Percentiles rank a stretch among this genome's conserved stretches.
These are phyloP conservation scores for Carassius auratus DNA, from an alignment of 2,113 vertebrate genomes.

Conservation along the genomic window DNA sequence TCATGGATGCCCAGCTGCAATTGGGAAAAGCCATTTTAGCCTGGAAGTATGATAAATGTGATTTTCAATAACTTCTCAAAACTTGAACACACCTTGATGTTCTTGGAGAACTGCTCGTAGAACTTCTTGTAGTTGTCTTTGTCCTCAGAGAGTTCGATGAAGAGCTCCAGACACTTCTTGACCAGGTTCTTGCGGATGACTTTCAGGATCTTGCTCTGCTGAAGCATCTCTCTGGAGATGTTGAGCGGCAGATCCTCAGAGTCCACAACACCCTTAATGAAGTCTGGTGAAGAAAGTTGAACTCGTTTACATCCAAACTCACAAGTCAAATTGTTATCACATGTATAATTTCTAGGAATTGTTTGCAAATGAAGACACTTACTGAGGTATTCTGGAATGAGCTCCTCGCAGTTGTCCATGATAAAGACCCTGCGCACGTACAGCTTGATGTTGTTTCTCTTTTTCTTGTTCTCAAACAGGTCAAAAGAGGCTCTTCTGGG, in stretches of 20 bases:
- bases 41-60: not conserved
- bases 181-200: slow-evolving; percentile 97
- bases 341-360: not conserved
- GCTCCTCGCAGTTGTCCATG: slow-evolving; percentile 97
- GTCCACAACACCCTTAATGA: slow-evolving; percentile 94
- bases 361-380: slow-evolving; percentile 66
- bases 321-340: not conserved
- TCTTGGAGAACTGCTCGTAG: slow-evolving; percentile 98
- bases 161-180: slow-evolving; percentile 96
- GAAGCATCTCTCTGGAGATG: slow-evolving; percentile 96
- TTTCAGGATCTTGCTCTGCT: slow-evolving; percentile 98
- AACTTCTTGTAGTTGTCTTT: slow-evolving; percentile 97
- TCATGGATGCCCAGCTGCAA: slow-evolving; percentile 95
- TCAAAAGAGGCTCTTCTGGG: slow-evolving; percentile 92
- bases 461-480: slow-evolving; percentile 94
- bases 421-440: slow-evolving; percentile 98
- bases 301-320: slow-evolving; percentile 26
- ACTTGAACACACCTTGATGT: slow-evolving; percentile 84
- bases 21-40: not conserved
- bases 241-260: slow-evolving; percentile 96
- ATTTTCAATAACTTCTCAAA: not conserved
- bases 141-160: slow-evolving; percentile 90
- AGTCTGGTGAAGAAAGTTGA: slow-evolving; percentile 72
- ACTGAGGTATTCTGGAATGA: slow-evolving; percentile 97
- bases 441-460: slow-evolving; percentile 95